Evolutionary conservation across 1,140 invertebrate species (phyloP).

Genomic region (Caenorhabditis remanei): DNA sequence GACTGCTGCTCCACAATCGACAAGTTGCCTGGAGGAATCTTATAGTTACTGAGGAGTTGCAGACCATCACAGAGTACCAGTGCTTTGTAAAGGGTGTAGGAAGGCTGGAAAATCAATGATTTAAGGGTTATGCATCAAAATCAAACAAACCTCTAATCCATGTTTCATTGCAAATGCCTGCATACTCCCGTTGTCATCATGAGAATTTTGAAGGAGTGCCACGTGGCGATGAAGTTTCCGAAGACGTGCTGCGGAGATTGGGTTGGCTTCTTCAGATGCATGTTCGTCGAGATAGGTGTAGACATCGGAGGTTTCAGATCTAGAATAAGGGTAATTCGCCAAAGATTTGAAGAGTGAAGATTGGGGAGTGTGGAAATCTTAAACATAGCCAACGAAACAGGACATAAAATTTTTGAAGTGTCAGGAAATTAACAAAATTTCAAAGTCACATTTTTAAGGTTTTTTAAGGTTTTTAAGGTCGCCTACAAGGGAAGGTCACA

Average conservation of each 20-base stretch:
- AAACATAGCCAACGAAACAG: too few relatives aligned
- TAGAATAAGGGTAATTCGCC: not conserved
- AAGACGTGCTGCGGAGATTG: constrained; percentile 30
- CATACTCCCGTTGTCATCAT: constrained; percentile 24
- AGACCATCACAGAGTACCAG: constrained; percentile 22
- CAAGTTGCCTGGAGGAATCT: not conserved
- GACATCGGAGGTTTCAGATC: not conserved
- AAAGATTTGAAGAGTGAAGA: too few relatives aligned
- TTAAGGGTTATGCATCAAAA: not conserved
- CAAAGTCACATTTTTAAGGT: too few relatives aligned
- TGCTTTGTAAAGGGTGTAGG: constrained; percentile 27
- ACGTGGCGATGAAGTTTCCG: constrained; percentile 27
- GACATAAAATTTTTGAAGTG: too few relatives aligned
- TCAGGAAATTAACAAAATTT: too few relatives aligned
- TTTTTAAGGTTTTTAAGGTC: too few relatives aligned
- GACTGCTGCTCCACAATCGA: constrained; percentile 2
- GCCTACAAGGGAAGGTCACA: too few relatives aligned
- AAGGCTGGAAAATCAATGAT: not conserved
- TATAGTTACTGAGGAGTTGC: constrained; percentile 34
- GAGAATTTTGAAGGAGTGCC: not conserved
- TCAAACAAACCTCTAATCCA: not conserved
- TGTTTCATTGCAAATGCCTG: constrained; percentile 7
- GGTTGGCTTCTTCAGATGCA: constrained; percentile 1
- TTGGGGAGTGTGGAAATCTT: too few relatives aligned
- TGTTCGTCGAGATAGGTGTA: constrained; percentile 4